Evolutionary conservation across 2,797 vertebrate species (phyloP).

Genomic region (Chloroceryle amazona): DNA sequence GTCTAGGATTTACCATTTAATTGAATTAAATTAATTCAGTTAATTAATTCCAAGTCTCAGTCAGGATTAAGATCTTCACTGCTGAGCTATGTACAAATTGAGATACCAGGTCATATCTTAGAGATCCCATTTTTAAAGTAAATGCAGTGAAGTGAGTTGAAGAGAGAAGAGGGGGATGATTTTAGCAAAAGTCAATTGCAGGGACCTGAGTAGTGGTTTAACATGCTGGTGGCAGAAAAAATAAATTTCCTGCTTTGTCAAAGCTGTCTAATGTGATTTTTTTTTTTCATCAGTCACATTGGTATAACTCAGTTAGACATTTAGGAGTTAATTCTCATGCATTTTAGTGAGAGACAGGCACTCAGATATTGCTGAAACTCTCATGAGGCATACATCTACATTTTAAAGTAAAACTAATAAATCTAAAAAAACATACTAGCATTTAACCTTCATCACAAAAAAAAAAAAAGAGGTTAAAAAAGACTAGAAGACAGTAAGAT

Average conservation of each 20-base stretch:
- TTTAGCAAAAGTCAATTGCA: not conserved
- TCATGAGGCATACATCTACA: not conserved
- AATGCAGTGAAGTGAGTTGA: not conserved
- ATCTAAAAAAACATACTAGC: not conserved
- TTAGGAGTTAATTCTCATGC: not conserved
- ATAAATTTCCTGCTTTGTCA: not conserved
- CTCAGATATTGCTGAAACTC: not conserved
- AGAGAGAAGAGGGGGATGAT: not conserved
- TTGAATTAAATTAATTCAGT: not conserved
- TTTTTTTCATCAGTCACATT: not conserved
- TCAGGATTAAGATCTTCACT: not conserved
- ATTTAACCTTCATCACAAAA: not conserved
- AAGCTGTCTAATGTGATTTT: not conserved
- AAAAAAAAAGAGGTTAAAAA: not conserved
- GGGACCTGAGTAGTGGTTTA: not conserved
- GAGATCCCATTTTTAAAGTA: not conserved
- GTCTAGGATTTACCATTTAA: not conserved
- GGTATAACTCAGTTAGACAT: not conserved
- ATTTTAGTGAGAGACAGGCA: not conserved
- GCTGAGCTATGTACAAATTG: not conserved
- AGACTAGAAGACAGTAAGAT: not conserved
- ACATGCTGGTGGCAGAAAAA: not conserved
- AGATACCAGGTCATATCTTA: not conserved
- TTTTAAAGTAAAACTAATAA: not conserved
- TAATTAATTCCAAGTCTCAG: not conserved